phyloP scores from a whole-genome alignment of 2,113 vertebrate genomes.

The Sterrhoptilus dennistouni region DNA sequence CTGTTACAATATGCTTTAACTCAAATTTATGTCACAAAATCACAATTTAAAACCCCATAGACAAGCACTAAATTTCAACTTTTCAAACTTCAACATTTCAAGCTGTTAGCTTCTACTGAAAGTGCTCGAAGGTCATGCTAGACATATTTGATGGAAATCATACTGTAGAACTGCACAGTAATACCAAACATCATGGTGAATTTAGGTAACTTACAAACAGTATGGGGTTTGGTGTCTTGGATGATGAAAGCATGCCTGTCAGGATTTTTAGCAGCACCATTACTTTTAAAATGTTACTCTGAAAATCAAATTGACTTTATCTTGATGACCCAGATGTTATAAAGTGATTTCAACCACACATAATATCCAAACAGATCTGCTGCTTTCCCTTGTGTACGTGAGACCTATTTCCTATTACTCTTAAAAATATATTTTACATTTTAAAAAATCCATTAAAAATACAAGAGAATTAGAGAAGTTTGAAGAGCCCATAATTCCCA shows the following conservation, averaged over 20 bases:
- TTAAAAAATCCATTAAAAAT: neutral
- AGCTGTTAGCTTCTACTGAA: neutral
- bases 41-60: neutral
- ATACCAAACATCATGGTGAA: neutral
- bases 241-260: neutral
- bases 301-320: neutral
- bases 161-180: neutral
- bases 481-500: neutral
- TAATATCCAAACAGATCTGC: neutral
- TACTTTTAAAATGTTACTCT: neutral
- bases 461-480: neutral
- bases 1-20: neutral
- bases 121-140: neutral
- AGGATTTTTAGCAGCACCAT: neutral
- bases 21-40: neutral
- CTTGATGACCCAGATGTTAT: neutral
- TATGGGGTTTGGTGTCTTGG: neutral
- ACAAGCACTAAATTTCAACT: fast-evolving
- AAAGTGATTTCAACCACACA: neutral
- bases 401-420: neutral
- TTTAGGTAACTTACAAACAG: neutral
- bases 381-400: neutral
- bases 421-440: neutral
- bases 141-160: neutral
- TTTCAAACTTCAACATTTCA: neutral